Conservation (phyloP, 2,113 vertebrate genomes). For the Ibidorhyncha struthersii region DNA sequence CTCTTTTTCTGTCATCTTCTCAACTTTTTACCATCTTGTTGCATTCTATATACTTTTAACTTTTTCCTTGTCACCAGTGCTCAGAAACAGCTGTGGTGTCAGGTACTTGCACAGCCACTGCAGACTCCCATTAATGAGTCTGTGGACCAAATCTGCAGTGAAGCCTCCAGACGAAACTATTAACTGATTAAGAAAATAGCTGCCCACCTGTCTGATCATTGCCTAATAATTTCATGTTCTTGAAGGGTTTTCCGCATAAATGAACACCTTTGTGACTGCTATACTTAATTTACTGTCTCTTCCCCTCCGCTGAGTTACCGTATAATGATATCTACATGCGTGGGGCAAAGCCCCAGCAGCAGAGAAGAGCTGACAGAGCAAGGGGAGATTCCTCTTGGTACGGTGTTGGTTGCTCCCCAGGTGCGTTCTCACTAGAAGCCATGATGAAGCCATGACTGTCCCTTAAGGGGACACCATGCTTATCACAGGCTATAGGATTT, state of each 20-base stretch:
- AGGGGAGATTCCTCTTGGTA: neutral
- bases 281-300: neutral
- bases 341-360: neutral
- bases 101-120: neutral
- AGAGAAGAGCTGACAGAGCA: neutral
- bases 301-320: neutral
- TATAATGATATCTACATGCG: fast-evolving
- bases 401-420: neutral
- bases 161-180: neutral
- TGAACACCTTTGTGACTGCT: neutral
- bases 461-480: neutral
- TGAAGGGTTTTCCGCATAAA: neutral
- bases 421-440: neutral
- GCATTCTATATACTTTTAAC: neutral
- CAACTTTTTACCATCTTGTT: neutral
- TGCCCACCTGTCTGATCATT: neutral
- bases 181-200: neutral
- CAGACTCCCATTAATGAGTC: neutral
- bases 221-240: neutral
- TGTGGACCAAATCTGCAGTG: neutral
- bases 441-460: neutral
- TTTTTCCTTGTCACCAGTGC: neutral
- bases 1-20: neutral
- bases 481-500: neutral
- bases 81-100: neutral